Base-by-base conservation (phyloP, 2,113 vertebrate genomes). In the Pristiophorus japonicus region DNA sequence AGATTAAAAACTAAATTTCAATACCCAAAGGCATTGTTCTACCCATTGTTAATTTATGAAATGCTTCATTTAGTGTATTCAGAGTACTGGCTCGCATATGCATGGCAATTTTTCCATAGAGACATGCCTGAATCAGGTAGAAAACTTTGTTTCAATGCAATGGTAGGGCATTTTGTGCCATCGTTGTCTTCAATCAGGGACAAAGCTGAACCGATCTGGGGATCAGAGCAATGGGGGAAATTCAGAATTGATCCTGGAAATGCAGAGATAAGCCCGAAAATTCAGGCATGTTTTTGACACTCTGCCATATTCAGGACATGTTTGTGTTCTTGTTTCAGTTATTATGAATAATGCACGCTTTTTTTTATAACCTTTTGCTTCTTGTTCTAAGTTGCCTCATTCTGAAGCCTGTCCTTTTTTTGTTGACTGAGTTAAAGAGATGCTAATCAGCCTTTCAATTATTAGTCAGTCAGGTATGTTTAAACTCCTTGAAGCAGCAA, bases 401-500 rank as follows among this genome's bases (percentile, higher is more conserved):
- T 70, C 66, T 30, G 4, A 47, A 51, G 45, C 42, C 66, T 47
- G 11, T 94, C 42, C 24, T 42, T 51, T 94, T 94, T 70, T 42
- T n/a, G n/a, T 94, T 67, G 66, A 73, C 66, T 70, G 93, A 27
- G 22, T 18, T 30, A 70, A 70, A 70, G 42, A 94, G 45, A 70
- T 94, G 93, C 45, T 73, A 73, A 94, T 94, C 30, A 14, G 66
- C 27, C 66, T 70, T 94, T 47, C 93, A 70, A 70, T 70, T 94
- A 94, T 94, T 94, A 66, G 38, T 34, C 65, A 94, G 66, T 94
- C 65, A 94, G 93, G 93, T 94, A 73, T 73, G 65, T 94, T 73
- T 94, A 94, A 94, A 94, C 66, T 94, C 93, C 42, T 70, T 94
- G 93, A 94, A 94, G 65, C 93, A 94, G 66, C 42, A 94, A 94